Base-by-base conservation (phyloP, 2,113 vertebrate species). In the Pseudopodoces humilis region DNA sequence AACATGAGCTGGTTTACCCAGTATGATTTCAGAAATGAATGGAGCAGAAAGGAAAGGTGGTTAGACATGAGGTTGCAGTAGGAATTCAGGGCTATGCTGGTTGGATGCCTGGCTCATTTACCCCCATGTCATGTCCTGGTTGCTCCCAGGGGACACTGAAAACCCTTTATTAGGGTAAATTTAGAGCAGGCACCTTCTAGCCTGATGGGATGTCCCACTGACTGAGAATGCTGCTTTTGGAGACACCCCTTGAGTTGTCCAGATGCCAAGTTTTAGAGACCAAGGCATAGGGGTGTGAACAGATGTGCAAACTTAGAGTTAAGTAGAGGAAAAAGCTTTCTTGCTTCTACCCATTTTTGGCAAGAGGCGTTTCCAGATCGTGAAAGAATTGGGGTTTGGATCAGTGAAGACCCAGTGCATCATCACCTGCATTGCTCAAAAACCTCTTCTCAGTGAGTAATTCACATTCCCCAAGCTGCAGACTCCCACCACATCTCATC, bases 101-200 rank as follows among this genome's bases (percentile, higher is more conserved):
- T 4, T 83, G 64, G 10, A 21, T 39, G 30, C 35, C 59, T 58
- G 60, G 22, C 56, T 68, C 17, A 33, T 70, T 70, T 5, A 5
- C 22, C 17, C 19, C 39, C 9, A 3, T 30, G 18, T 39, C 3
- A 1, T 1, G 1, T n/a, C 24, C 86, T 60, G 31, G 14, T 7
- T 92, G 37, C 33, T 91, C 12, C 43, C 56, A 55, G 35, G 27
- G 46, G 10, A 50, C 33, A n/a, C 23, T 37, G 28, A 83, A 52
- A 50, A 12, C 20, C 25, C 13, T 83, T 63, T n/a, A 15, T 37
- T 15, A 58, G 8, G 14, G 27, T 33, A 27, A 56, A 69, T 21
- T 52, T 20, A 71, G 24, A 49, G 11, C 64, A 91, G 20, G 15
- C 15, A 33, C 31, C n/a, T 53, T 59, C 86, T 83, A 82, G 19